A percentile compares a stretch with the other conserved stretches of the same genome.
Evolutionary conservation across 1,140 invertebrate genomes (phyloP).

Genomic region (Leptoteleia sp.): DNA sequence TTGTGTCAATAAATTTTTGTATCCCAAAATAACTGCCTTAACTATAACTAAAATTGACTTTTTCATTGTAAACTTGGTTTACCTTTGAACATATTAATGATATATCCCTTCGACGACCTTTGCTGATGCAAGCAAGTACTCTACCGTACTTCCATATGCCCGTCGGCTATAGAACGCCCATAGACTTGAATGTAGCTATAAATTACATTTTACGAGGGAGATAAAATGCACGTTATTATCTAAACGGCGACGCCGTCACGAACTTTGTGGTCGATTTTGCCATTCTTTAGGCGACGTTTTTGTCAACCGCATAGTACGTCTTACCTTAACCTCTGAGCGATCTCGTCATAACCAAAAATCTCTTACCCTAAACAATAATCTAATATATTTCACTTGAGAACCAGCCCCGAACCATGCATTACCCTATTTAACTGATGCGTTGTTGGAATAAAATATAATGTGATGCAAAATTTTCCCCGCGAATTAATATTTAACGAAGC

Average conservation of each 20-base stretch:
- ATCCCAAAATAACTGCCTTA: background rate
- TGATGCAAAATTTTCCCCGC: too few relatives aligned
- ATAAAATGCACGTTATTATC: conserved; percentile 82
- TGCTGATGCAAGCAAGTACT: conserved; percentile 64
- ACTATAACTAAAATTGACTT: conserved; percentile 5
- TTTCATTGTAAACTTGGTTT: conserved; percentile 22
- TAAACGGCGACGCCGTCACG: conserved; percentile 80
- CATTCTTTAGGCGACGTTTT: conserved; percentile 59
- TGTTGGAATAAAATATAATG: too few relatives aligned
- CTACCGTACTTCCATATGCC: conserved; percentile 60
- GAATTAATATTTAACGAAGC: too few relatives aligned
- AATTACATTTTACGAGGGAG: conserved; percentile 81
- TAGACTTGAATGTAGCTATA: conserved; percentile 77
- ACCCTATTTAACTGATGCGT: background rate
- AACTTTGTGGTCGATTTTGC: conserved; percentile 72
- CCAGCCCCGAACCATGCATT: too few relatives aligned
- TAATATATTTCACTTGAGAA: too few relatives aligned
- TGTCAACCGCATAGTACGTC: conserved; percentile 56
- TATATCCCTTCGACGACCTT: conserved; percentile 62
- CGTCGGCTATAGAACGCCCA: conserved; percentile 64
- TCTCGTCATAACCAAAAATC: conserved; percentile 22
- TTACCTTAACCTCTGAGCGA: conserved; percentile 37
- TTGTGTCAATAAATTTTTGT: too few relatives aligned
- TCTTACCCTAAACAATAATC: conserved; percentile 14
- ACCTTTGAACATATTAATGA: conserved; percentile 26